Evolutionary conservation across 2,888 invertebrate species (phyloP).

Genomic region (Syrista parreyssii): DNA sequence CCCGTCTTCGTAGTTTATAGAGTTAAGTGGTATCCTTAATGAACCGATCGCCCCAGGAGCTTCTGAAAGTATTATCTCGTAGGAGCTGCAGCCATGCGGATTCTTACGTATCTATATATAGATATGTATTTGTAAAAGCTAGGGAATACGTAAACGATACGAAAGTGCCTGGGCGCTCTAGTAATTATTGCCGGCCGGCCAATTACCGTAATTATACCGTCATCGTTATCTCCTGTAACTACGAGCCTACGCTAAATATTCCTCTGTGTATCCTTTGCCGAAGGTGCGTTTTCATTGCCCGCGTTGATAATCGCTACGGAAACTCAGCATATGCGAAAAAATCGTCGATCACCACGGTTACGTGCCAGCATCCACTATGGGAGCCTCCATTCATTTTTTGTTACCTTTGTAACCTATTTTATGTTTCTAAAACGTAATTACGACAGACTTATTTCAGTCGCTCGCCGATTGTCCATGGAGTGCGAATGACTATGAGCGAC

Average conservation of each 20-base stretch:
- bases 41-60: constrained; percentile 27
- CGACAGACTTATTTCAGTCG: constrained; percentile 42
- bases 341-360: constrained; percentile 27
- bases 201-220: constrained; percentile 54
- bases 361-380: not conserved
- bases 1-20: constrained; percentile 7
- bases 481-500: constrained; percentile 31
- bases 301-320: constrained; percentile 26
- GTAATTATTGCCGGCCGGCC: constrained; percentile 44
- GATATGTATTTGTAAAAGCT: not conserved
- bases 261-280: constrained; percentile 20
- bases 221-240: constrained; percentile 40
- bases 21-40: constrained; percentile 21
- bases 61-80: constrained; percentile 1
- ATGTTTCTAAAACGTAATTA: constrained; percentile 43
- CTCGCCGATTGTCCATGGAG: not conserved
- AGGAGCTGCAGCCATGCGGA: not conserved
- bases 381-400: not conserved
- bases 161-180: constrained; percentile 17
- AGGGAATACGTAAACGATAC: constrained; percentile 1
- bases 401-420: not conserved
- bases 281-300: constrained; percentile 22
- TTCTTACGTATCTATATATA: not conserved
- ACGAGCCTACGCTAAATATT: not conserved
- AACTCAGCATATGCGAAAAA: constrained; percentile 24